Conservation (phyloP, 2,888 invertebrate species). For the Stenurella melanura region DNA sequence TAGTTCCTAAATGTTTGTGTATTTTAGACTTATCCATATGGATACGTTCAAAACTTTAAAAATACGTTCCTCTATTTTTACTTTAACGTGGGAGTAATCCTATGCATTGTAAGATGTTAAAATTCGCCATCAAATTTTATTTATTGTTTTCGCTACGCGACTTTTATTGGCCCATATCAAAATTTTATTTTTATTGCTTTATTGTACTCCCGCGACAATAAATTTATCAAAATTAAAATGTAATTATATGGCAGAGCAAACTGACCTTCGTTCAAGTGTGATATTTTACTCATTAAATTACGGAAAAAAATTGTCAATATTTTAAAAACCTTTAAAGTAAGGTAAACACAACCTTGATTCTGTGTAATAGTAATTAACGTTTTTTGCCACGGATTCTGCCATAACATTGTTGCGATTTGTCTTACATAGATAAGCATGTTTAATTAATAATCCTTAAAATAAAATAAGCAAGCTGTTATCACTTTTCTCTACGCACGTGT, state of each 20-base stretch:
- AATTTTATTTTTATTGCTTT: conserved; percentile 13
- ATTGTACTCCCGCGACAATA: conserved; percentile 1
- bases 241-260: conserved; percentile 22
- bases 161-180: neutral
- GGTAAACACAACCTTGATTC: conserved; percentile 18
- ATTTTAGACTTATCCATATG: conserved; percentile 1
- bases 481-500: neutral
- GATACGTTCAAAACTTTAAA: neutral
- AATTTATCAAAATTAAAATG: conserved; percentile 27
- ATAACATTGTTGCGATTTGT: neutral
- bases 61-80: conserved; percentile 8
- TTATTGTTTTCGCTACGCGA: neutral
- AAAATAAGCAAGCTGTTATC: neutral
- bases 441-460: neutral
- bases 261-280: conserved; percentile 17
- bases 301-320: conserved; percentile 17
- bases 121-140: conserved; percentile 1
- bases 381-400: neutral
- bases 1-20: neutral
- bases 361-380: neutral
- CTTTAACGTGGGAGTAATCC: neutral
- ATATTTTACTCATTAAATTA: conserved; percentile 2
- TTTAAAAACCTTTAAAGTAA: conserved; percentile 16
- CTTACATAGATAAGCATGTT: neutral
- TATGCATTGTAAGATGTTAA: neutral